phyloP scores from a whole-genome alignment of 92 coral and sea anemone species.

The Epizoanthus ramosus region DNA sequence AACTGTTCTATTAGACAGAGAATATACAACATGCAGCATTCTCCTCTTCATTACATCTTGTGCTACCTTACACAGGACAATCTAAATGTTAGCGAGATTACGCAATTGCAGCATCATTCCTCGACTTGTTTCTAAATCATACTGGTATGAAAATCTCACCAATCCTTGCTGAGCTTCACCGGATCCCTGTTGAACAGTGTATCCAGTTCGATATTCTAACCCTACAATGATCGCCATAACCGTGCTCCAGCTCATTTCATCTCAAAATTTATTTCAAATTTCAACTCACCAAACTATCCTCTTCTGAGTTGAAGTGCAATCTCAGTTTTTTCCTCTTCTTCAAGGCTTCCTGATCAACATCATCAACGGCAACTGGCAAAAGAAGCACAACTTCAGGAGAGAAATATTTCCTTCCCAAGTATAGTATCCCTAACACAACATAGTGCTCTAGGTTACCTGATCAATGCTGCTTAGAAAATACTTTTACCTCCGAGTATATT shows the following conservation, averaged over 20 bases:
- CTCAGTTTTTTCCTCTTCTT: constrained; percentile 54
- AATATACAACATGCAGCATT: neutral
- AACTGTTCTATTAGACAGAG: neutral
- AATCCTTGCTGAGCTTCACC: too few species aligned
- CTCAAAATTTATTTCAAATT: neutral
- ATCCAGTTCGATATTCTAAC: too few species aligned
- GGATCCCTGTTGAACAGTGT: too few species aligned
- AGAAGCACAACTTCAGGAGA: neutral
- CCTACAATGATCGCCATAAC: too few species aligned
- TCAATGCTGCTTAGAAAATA: neutral
- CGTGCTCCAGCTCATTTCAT: too few species aligned
- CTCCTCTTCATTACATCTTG: constrained; percentile 64
- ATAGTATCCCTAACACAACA: neutral
- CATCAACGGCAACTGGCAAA: constrained; percentile 66
- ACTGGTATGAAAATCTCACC: too few species aligned
- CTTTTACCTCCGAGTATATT: too few species aligned
- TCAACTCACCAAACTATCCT: constrained; percentile 64
- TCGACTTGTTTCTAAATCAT: too few species aligned
- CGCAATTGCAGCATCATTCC: too few species aligned
- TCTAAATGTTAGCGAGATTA: constrained; percentile 17
- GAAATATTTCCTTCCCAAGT: neutral
- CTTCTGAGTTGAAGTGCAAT: constrained; percentile 55
- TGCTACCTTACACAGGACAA: constrained; percentile 68
- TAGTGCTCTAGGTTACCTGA: neutral
- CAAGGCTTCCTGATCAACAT: constrained; percentile 66